Base-by-base conservation (phyloP, 1,140 invertebrate species). In the Drosophila tani region DNA sequence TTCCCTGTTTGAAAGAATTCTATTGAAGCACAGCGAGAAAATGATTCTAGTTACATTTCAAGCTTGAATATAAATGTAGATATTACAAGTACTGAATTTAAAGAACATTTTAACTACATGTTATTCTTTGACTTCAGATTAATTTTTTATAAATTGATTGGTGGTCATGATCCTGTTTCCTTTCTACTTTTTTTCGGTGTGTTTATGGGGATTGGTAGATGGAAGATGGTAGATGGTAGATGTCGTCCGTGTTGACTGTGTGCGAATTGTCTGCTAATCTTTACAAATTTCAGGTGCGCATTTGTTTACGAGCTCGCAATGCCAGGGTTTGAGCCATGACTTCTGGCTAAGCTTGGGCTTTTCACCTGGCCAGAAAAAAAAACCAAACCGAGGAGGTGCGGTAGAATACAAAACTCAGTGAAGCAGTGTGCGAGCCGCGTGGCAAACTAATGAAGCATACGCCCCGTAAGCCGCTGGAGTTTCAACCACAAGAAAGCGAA, bases 251-350 rank as follows among this genome's bases (percentile, higher is more conserved):
- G 83, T 87, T 87, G 70, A 87, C 79, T 79, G 81, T 84, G 77
- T 84, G 84, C 84, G 84, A 87, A 87, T 81, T 87, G 84, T 88
- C 77, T 87, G 84, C 84, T 87, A 87, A 87, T 87, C 84, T 88
- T 87, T 84, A 84, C 84, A 87, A 87, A 87, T 88, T 87, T 78
- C 74, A 83, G 84, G 84, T 84, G 85, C 78, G 77, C 78, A 73
- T 83, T 87, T 88, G 77, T 81, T 87, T 88, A 83, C 80, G 71
- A 67, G 57, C 73, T 62, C 51, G 49, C 50, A 49, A 69, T 27
- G 49, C 27, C 57, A 21, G 41, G 11, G 15, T 24, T 17, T n/a
- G 50, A 19, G 43, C 24, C 27, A 49, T 79, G 76, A 71, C 75
- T 71, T 57, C 66, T 79, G 66, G 66, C 58, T 59, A 71, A 64